Conservation (phyloP, 2,888 invertebrate genomes). For the Rhingia campestris region DNA sequence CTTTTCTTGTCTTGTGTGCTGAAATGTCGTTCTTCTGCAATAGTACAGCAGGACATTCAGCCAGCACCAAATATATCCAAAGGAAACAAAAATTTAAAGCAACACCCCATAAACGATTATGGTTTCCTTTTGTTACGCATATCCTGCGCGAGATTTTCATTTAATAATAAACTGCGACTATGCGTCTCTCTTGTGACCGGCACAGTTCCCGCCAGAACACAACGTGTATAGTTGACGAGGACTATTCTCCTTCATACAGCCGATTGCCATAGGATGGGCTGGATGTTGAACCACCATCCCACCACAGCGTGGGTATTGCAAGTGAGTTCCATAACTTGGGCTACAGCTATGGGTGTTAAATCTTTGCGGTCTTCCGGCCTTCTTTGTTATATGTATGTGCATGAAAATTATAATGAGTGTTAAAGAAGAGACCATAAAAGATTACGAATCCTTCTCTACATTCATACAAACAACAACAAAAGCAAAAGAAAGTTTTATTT, state of each 20-base stretch:
- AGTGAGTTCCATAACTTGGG: conserved; percentile 26
- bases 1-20: conserved; percentile 14
- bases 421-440: conserved; percentile 70
- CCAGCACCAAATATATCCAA: not conserved
- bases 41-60: not conserved
- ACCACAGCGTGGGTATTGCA: conserved; percentile 21
- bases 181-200: conserved; percentile 18
- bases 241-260: conserved; percentile 44
- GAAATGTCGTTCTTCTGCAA: not conserved
- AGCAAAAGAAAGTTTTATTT: conserved; percentile 35
- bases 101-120: conserved; percentile 55
- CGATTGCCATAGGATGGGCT: conserved; percentile 21
- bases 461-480: conserved; percentile 21
- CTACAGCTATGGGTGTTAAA: conserved; percentile 64
- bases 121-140: conserved; percentile 62
- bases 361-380: conserved; percentile 69
- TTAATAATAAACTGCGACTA: conserved; percentile 58
- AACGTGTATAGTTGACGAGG: not conserved
- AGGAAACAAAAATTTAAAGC: conserved; percentile 54
- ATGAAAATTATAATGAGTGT: conserved; percentile 70
- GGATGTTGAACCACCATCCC: not conserved
- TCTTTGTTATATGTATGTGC: conserved; percentile 63
- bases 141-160: conserved; percentile 60
- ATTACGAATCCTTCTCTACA: conserved; percentile 62
- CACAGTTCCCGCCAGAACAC: conserved; percentile 27